Percentiles rank a stretch among this genome's conserved stretches.
Evolutionary conservation across 1,140 invertebrate species (phyloP).

Genomic region (Diabrotica virgifera): DNA sequence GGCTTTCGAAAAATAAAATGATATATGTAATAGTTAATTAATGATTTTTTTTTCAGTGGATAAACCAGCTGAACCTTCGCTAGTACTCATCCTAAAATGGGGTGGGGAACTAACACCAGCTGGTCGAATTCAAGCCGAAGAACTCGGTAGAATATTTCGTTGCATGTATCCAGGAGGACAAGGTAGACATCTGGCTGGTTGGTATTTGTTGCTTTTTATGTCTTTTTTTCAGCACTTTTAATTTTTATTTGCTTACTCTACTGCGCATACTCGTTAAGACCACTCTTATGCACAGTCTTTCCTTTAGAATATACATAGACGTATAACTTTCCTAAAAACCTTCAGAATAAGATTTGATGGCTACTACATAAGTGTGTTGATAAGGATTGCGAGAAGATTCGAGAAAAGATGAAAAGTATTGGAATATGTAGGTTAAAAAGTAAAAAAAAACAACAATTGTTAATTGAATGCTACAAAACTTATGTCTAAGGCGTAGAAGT

Average conservation of each 20-base stretch:
- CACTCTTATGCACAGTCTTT: no score
- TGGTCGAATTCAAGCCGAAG: slow-evolving; percentile 94
- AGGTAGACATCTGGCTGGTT: slow-evolving; percentile 74
- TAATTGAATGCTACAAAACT: no score
- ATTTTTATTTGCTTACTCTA: slow-evolving; percentile 16
- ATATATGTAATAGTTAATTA: neutral
- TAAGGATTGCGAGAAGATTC: no score
- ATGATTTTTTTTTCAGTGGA: slow-evolving; percentile 57
- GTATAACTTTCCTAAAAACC: no score
- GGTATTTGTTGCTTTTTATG: slow-evolving; percentile 51
- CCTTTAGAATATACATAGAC: no score
- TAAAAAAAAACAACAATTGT: no score
- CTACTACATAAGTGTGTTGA: no score
- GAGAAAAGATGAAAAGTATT: no score
- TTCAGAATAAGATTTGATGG: no score
- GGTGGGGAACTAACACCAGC: slow-evolving; percentile 98
- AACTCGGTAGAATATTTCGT: slow-evolving; percentile 94
- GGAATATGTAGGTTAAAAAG: no score
- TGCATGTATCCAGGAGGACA: slow-evolving; percentile 97
- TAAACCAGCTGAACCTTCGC: slow-evolving; percentile 78
- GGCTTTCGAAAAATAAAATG: no score
- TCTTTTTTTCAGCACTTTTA: slow-evolving; percentile 25
- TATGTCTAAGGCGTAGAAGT: no score
- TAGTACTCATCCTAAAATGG: slow-evolving; percentile 98
- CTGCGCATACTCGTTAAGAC: neutral